These are phyloP conservation scores for Tursiops truncatus DNA, from an alignment of 2,113 vertebrate genomes.

Conservation along the genomic window DNA sequence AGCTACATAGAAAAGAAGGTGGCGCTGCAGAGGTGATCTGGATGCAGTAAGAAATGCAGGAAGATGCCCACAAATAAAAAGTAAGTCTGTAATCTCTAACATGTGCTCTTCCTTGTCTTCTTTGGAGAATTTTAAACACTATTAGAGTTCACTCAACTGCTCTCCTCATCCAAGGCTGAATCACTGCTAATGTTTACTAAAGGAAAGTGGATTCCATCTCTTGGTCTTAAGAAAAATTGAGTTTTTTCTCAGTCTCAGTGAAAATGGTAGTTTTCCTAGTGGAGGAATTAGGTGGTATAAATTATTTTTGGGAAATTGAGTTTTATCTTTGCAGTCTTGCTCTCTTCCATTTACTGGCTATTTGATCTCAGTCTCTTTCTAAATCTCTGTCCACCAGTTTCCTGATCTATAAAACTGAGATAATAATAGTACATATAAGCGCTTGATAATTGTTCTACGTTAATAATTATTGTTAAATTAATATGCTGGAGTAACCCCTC, in stretches of 20 bases:
- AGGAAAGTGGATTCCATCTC: conserved; percentile 60
- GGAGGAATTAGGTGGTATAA: neutral
- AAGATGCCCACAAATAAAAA: conserved; percentile 57
- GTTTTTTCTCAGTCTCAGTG: neutral
- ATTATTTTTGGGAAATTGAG: neutral
- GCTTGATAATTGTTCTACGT: neutral
- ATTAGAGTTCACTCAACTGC: conserved; percentile 59
- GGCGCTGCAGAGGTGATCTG: conserved; percentile 32
- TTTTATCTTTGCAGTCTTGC: neutral
- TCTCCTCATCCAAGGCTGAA: conserved; percentile 68
- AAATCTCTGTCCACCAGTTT: neutral
- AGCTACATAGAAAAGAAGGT: conserved; percentile 51
- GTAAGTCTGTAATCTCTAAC: conserved; percentile 69
- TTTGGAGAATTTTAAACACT: conserved; percentile 64
- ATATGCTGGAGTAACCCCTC: neutral
- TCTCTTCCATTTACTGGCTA: neutral
- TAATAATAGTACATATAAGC: neutral
- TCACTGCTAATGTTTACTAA: conserved; percentile 61
- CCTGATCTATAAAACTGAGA: neutral
- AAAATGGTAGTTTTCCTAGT: neutral
- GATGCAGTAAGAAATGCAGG: conserved; percentile 52
- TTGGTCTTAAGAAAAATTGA: conserved; percentile 36
- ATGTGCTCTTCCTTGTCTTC: conserved; percentile 66
- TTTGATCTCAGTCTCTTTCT: neutral
- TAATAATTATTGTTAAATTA: neutral